Evolutionary conservation across 2,113 vertebrate genomes (phyloP).

Genomic region (Setophaga kirtlandii): DNA sequence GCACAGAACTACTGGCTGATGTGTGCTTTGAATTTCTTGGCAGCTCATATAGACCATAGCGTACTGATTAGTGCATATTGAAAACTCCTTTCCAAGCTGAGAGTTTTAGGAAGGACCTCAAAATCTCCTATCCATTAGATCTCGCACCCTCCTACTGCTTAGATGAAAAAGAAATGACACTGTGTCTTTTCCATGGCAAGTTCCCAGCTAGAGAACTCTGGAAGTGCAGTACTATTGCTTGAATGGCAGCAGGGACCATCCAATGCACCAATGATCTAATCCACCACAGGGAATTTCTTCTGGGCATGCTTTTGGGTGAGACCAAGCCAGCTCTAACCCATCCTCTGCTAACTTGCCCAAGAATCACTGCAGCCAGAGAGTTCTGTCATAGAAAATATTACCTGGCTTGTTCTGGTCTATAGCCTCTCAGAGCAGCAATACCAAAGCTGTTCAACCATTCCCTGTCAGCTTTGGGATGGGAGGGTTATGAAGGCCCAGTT

Average conservation of each 20-base stretch:
- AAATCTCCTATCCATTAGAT: background rate
- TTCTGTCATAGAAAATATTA: background rate
- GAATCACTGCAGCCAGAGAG: background rate
- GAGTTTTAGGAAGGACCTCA: background rate
- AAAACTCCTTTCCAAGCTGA: background rate
- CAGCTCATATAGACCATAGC: background rate
- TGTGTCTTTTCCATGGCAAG: background rate
- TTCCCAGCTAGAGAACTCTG: background rate
- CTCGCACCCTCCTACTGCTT: background rate
- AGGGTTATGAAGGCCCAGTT: background rate
- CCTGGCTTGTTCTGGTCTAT: background rate
- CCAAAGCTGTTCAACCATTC: background rate
- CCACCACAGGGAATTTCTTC: background rate
- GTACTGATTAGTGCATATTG: background rate
- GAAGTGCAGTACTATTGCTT: background rate
- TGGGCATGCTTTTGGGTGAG: background rate
- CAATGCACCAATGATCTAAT: background rate
- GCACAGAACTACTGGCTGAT: background rate
- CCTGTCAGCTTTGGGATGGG: background rate
- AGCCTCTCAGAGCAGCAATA: background rate
- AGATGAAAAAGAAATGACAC: background rate
- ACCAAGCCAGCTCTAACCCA: background rate
- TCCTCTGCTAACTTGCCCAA: background rate
- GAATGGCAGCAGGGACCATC: background rate
- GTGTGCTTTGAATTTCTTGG: background rate